Conservation (phyloP, 2,888 invertebrate genomes). For the Chrysodeixis includens region DNA sequence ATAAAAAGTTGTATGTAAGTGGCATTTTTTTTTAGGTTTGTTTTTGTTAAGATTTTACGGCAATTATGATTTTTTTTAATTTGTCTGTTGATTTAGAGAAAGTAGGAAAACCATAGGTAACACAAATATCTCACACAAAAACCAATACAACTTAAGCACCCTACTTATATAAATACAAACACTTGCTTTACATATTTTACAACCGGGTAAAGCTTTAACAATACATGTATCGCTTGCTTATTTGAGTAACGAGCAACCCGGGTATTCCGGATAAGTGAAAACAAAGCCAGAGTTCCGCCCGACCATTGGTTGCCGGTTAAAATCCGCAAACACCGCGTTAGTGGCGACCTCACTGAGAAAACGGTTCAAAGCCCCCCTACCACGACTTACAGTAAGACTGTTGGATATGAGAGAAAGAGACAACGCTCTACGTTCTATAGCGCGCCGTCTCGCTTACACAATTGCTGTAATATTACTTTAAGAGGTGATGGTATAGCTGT, state of each 20-base stretch:
- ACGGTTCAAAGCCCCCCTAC: neutral
- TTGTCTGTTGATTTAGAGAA: too few relatives aligned
- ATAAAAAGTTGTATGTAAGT: too few relatives aligned
- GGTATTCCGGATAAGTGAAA: constrained; percentile 74
- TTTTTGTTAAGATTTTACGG: too few relatives aligned
- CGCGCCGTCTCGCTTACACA: too few relatives aligned
- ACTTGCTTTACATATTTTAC: neutral
- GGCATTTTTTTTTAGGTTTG: too few relatives aligned
- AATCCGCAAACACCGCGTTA: constrained; percentile 70
- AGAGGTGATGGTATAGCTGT: constrained; percentile 32
- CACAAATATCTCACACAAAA: neutral
- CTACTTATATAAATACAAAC: constrained; percentile 1
- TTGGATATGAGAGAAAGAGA: too few relatives aligned
- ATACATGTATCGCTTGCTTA: constrained; percentile 41
- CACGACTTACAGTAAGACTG: too few relatives aligned
- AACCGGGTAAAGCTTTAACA: constrained; percentile 6
- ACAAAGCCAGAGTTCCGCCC: constrained; percentile 72
- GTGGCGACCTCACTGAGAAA: constrained; percentile 46
- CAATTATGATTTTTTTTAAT: too few relatives aligned
- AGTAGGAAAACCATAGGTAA: too few relatives aligned
- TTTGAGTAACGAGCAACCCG: constrained; percentile 73
- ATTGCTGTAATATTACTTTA: too few relatives aligned
- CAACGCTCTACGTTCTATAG: too few relatives aligned
- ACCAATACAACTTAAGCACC: neutral
- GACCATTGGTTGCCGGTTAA: constrained; percentile 75